These are phyloP conservation scores for Halcyon badia DNA, from an alignment of 2,797 vertebrate genomes.

Conservation along the genomic window DNA sequence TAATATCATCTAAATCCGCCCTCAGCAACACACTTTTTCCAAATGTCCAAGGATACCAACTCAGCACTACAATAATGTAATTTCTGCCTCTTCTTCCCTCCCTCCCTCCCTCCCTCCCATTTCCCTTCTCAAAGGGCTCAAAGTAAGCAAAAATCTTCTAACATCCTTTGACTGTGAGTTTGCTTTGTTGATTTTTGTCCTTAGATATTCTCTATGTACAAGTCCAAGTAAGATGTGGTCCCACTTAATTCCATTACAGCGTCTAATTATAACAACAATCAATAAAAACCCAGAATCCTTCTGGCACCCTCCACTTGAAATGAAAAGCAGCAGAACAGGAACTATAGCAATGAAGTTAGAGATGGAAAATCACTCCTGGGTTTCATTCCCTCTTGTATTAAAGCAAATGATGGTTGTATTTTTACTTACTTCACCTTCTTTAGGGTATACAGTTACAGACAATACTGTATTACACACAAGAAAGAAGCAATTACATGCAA, in stretches of 20 bases:
- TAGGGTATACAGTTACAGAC: neutral
- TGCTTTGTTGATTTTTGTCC: neutral
- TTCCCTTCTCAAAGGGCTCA: neutral
- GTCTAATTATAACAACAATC: neutral
- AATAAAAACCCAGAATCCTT: neutral
- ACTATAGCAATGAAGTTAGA: neutral
- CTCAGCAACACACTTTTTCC: neutral
- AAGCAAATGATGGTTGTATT: neutral
- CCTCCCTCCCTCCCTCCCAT: too few species aligned
- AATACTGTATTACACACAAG: neutral
- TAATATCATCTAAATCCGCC: neutral
- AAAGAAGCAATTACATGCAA: neutral
- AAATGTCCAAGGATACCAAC: neutral
- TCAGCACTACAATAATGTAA: accelerated
- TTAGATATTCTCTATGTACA: neutral
- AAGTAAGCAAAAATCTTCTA: neutral
- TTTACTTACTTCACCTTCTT: neutral
- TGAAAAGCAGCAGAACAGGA: neutral
- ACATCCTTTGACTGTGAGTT: neutral
- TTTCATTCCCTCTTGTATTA: neutral
- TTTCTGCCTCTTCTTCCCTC: neutral
- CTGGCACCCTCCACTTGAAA: neutral
- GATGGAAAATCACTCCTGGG: neutral
- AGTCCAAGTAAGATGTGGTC: neutral
- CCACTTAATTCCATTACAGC: neutral